Evolutionary conservation across 2,797 vertebrate genomes (phyloP), one percentile per base, ranked within the genome.

Genomic region (Pantherophis vulpinus): DNA sequence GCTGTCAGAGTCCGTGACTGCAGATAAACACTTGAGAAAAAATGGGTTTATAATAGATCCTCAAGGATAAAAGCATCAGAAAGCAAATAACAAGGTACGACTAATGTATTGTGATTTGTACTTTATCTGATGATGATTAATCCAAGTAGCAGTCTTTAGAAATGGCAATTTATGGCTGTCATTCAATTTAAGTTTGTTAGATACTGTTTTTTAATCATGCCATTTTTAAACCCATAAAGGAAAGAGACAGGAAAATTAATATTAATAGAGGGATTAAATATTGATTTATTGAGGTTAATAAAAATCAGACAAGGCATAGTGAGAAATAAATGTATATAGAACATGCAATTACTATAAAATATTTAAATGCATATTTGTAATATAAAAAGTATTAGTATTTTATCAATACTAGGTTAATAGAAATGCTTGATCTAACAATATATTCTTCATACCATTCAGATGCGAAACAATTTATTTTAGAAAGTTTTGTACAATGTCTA

Each of bases 11-110:
- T 74, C 55, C 89, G 32, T 86, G 70, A 91, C 47, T 89, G 32
- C 87, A 91, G 90, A 91, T 59, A 93, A 93, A 91, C 37, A 83
- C 90, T 86, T 91, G 90, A 91, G 70, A 89, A 87, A 55, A 79
- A 60, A 83, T 18, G 51, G 37, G 16, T 79, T 32, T 93, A 56
- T n/a, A 93, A 91, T 27, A 55, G 70, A 91, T 63, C 47, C 66
- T 63, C 58, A 89, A 86, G 93, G 58, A 7, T 86, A 93, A 83
- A 86, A 29, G 32, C 59, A 89, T 56, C 18, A 58, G 59, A 93
- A 91, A 93, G 51, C 25, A 66, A 91, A 59, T 27, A 89, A 56
- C 25, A 29, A 88, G 47, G 58, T 27, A 51, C 4, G 1, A 6
- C 29, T 63, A 86, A 56, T 74, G 12, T 37, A n/a, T 66, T 16